These are phyloP conservation scores for Hyaena hyaena DNA, from an alignment of 2,113 vertebrate genomes.

Conservation along the genomic window DNA sequence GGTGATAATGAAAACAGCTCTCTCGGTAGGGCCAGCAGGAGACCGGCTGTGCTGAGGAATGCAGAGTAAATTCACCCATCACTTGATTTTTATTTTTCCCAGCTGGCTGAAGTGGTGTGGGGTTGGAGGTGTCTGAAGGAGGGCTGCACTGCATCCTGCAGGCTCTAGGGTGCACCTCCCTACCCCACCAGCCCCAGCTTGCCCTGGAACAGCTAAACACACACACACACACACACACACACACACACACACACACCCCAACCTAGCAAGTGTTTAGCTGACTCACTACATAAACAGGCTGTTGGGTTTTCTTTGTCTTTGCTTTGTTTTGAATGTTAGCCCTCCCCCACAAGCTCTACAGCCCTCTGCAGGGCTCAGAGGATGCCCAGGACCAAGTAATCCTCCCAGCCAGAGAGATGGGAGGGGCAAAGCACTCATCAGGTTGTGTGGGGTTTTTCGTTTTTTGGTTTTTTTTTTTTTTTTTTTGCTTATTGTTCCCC, in stretches of 20 bases:
- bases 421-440: not conserved
- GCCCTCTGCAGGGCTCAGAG: not conserved
- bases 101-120: slow-evolving; percentile 64
- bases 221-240: slow-evolving; percentile 19
- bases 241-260: slow-evolving; percentile 6
- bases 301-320: slow-evolving; percentile 80
- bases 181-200: slow-evolving; percentile 63
- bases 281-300: slow-evolving; percentile 79
- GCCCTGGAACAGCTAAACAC: slow-evolving; percentile 56
- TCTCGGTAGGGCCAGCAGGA: slow-evolving; percentile 69
- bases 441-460: not conserved
- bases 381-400: slow-evolving; percentile 10
- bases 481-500: not conserved
- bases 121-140: slow-evolving; percentile 24
- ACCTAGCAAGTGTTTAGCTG: slow-evolving; percentile 80
- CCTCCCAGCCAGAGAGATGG: not conserved
- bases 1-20: slow-evolving; percentile 71
- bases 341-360: slow-evolving; percentile 31
- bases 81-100: slow-evolving; percentile 79
- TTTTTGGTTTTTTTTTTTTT: too few species aligned
- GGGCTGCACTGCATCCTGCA: slow-evolving; percentile 22
- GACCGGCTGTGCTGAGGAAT: slow-evolving; percentile 75
- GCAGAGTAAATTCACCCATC: slow-evolving; percentile 74
- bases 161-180: not conserved
- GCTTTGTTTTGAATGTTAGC: slow-evolving; percentile 72